Evolutionary conservation across 2,113 vertebrate genomes (phyloP), one percentile per base, ranked within the genome.

Genomic region (Anhinga rufa): DNA sequence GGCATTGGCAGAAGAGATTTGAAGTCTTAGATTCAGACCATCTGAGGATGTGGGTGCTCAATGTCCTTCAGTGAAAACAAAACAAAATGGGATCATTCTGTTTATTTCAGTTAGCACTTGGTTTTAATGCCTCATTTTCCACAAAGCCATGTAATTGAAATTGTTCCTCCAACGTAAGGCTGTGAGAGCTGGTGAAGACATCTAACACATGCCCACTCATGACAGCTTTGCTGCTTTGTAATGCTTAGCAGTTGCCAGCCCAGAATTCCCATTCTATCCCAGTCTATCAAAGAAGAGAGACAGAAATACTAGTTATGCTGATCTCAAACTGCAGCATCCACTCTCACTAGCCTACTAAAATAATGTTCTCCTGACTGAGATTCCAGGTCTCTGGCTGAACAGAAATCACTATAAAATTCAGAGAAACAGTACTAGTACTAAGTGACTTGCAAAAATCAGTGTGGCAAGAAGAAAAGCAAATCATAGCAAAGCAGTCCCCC

Each of bases 31-130:
- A 49, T 70, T 52, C 34, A 52, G 31, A 20, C 3, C 7, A 28
- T 3, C 8, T 84, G 31, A 87, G 18, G 24, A 17, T 58, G 12
- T 61, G 20, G 18, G 6, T n/a, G 20, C 15, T 76, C 11, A 60
- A 7, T 8, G 12, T 48, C 17, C 65, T 52, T n/a, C 24, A 42
- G 9, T 52, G 20, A 49, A 87, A 94, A 77, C 0, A 2, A 61
- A 51, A 6, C 4, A 28, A 76, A 76, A 20, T 1, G 0, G 6
- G 6, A 3, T 44, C 3, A 52, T 42, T 60, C 48, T 36, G 3
- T 34, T 82, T 19, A 20, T 44, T 49, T 14, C 18, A 18, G 2
- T 25, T 21, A 21, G 8, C 0, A 1, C 15, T 14, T 76, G 18
- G 4, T 29, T 76, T 71, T 64, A 46, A 54, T 65, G 29, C 17